Conservation (phyloP, 2,113 vertebrate species). For the Aegypius monachus region DNA sequence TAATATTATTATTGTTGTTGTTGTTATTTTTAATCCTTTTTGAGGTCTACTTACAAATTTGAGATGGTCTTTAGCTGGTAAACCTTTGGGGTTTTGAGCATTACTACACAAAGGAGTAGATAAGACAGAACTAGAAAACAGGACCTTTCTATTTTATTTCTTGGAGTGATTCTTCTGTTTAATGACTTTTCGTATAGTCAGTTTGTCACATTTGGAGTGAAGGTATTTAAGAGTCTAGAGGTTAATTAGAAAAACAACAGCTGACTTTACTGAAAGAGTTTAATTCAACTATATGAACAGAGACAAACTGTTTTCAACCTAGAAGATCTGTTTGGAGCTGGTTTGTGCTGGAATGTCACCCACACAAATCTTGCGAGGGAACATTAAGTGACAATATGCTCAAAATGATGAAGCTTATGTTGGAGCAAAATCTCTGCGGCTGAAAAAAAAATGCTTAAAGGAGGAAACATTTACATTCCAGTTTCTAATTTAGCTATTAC, state of each 20-base stretch:
- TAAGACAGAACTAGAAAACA: neutral
- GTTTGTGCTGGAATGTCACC: conserved; percentile 46
- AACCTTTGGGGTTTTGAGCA: neutral
- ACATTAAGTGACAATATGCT: conserved; percentile 43
- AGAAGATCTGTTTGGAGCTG: conserved; percentile 24
- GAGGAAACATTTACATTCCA: conserved; percentile 5
- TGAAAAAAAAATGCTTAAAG: neutral
- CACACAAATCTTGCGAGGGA: conserved; percentile 44
- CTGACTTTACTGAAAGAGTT: neutral
- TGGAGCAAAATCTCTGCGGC: neutral
- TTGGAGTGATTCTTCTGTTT: neutral
- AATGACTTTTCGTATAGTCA: neutral
- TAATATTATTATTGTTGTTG: neutral
- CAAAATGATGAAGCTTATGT: conserved; percentile 22
- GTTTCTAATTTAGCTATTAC: conserved; percentile 14
- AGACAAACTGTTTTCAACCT: conserved; percentile 33
- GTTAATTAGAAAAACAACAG: conserved; percentile 28
- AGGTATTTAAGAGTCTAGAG: neutral
- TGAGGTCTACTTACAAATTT: neutral
- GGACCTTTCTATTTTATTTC: neutral
- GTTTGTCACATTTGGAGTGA: neutral
- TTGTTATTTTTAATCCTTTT: neutral
- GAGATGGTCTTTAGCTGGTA: neutral
- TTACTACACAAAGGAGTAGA: neutral
- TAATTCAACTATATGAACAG: neutral